Conservation (phyloP, 2,888 invertebrate species). For the Schrankia costaestrigalis region DNA sequence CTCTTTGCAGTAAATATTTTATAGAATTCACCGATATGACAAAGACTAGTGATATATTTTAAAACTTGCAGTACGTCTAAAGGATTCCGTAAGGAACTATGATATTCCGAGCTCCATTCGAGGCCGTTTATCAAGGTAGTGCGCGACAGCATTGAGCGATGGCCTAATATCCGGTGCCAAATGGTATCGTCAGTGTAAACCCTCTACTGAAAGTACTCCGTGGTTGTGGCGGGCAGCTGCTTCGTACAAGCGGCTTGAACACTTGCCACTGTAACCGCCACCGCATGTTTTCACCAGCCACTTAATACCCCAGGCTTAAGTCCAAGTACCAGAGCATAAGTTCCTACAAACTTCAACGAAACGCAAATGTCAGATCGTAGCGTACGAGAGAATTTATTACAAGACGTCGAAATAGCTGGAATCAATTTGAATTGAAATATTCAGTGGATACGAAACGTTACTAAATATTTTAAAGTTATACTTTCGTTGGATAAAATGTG, state of each 20-base stretch:
- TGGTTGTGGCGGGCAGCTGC: neutral
- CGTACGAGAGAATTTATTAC: constrained; percentile 33
- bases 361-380: constrained; percentile 19
- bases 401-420: constrained; percentile 30
- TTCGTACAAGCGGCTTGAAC: too few species aligned
- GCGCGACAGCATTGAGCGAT: constrained; percentile 63
- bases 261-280: too few species aligned
- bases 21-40: too few species aligned
- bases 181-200: constrained; percentile 42
- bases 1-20: too few species aligned
- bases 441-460: constrained; percentile 22
- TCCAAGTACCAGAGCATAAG: too few species aligned
- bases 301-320: too few species aligned
- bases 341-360: constrained; percentile 5
- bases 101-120: constrained; percentile 29
- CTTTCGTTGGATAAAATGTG: constrained; percentile 23
- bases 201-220: neutral
- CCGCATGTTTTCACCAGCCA: too few species aligned
- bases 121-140: constrained; percentile 49
- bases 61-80: constrained; percentile 18
- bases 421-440: constrained; percentile 38
- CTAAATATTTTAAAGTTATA: constrained; percentile 36
- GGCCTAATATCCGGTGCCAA: constrained; percentile 69
- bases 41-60: constrained; percentile 15
- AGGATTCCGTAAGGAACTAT: constrained; percentile 29